Evolutionary conservation across 2,888 invertebrate species (phyloP).

Genomic region (Crocallis elinguaria): DNA sequence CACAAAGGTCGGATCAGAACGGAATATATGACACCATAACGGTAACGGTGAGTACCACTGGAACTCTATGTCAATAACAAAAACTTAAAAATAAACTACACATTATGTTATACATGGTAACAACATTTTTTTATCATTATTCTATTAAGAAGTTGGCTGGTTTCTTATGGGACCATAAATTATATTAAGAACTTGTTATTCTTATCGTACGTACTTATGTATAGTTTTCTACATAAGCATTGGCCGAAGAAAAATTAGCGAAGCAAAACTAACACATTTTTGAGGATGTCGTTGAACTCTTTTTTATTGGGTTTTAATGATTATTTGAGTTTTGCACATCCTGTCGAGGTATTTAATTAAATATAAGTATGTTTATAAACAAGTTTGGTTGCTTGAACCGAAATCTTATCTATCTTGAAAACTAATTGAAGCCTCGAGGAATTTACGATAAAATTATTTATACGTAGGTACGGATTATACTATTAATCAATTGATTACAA

Average conservation of each 20-base stretch:
- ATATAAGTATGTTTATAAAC: not conserved
- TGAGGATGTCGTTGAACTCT: constrained; percentile 22
- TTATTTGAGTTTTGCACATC: constrained; percentile 1
- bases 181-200: not conserved
- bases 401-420: too few species aligned
- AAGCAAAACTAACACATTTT: constrained; percentile 19
- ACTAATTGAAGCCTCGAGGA: not conserved
- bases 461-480: constrained; percentile 2
- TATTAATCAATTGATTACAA: constrained; percentile 35
- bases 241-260: constrained; percentile 19
- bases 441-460: constrained; percentile 11
- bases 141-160: too few species aligned
- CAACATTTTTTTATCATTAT: too few species aligned
- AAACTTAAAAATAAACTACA: too few species aligned
- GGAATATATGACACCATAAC: constrained; percentile 81
- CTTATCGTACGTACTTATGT: constrained; percentile 15
- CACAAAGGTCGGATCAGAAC: constrained; percentile 65
- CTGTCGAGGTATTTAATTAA: constrained; percentile 1
- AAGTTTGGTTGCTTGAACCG: not conserved
- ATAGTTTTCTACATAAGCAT: constrained; percentile 4
- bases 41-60: constrained; percentile 66
- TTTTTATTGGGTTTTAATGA: constrained; percentile 10
- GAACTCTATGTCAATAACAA: too few species aligned
- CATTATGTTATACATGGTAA: too few species aligned
- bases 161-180: too few species aligned